A percentile compares a stretch with the other conserved stretches of the same genome.
phyloP scores from a whole-genome alignment of 1,140 invertebrate species.

The Bicyclus anynana region DNA sequence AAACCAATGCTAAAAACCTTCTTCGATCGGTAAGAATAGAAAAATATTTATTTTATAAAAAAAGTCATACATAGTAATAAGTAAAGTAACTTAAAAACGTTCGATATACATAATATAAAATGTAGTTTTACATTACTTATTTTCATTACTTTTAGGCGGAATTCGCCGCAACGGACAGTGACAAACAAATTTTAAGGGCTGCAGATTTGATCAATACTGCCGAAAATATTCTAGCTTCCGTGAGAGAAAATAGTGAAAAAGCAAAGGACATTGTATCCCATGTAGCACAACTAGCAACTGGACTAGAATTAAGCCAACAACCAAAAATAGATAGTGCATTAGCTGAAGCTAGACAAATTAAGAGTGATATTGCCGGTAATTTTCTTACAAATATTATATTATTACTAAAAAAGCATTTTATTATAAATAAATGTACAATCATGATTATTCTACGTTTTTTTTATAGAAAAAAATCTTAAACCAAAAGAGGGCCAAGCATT shows the following conservation, averaged over 20 bases:
- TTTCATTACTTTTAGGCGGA: conserved; percentile 49
- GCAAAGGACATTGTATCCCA: conserved; percentile 80
- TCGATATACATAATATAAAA: no score
- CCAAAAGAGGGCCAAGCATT: conserved; percentile 74
- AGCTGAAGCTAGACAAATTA: conserved; percentile 83
- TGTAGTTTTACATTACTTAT: not conserved
- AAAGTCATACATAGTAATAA: no score
- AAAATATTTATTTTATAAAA: no score
- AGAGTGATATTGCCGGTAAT: conserved; percentile 81
- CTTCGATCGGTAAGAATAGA: conserved; percentile 54
- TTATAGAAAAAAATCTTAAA: conserved; percentile 57
- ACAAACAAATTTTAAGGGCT: conserved; percentile 75
- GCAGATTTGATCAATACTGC: conserved; percentile 78
- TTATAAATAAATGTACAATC: no score
- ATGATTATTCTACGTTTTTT: conserved; percentile 10
- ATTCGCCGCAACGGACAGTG: conserved; percentile 73
- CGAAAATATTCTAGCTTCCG: conserved; percentile 74
- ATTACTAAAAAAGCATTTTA: no score
- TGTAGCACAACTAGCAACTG: conserved; percentile 81
- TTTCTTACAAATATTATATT: conserved; percentile 33
- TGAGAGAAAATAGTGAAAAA: conserved; percentile 73
- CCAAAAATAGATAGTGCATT: conserved; percentile 88
- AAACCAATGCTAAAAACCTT: conserved; percentile 53
- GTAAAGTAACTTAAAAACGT: no score
- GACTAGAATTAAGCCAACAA: conserved; percentile 81